phyloP scores from a whole-genome alignment of 1,140 invertebrate genomes.

The Trichoplusia ni region DNA sequence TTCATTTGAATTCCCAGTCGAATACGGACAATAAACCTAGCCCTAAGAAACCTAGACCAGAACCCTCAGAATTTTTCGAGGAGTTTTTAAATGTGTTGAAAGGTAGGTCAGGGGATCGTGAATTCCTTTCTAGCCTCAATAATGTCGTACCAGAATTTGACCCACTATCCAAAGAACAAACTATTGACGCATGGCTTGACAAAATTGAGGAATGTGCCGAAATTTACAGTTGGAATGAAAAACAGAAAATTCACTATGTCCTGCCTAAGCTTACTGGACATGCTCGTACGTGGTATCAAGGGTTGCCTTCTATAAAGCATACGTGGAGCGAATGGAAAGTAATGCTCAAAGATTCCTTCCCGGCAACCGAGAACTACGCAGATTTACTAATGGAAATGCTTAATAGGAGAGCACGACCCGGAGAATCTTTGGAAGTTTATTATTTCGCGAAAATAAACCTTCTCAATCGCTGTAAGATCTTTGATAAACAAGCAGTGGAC shows the following conservation, averaged over 20 bases:
- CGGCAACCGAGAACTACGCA: constrained; percentile 39
- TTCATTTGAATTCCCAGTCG: background rate
- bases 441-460: constrained; percentile 42
- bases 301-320: constrained; percentile 13
- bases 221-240: constrained; percentile 29
- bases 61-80: constrained; percentile 25
- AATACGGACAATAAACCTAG: background rate
- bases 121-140: constrained; percentile 25
- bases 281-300: constrained; percentile 30
- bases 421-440: constrained; percentile 36
- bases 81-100: constrained; percentile 29
- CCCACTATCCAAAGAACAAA: constrained; percentile 43
- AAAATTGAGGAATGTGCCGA: constrained; percentile 35
- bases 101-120: constrained; percentile 18
- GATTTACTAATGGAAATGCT: constrained; percentile 46
- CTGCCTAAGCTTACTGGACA: constrained; percentile 21
- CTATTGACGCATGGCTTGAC: constrained; percentile 41
- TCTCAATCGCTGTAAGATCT: constrained; percentile 37
- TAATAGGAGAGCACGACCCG: constrained; percentile 23
- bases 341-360: constrained; percentile 52
- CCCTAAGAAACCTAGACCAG: constrained; percentile 1
- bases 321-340: constrained; percentile 30
- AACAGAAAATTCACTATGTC: constrained; percentile 20
- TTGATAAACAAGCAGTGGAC: constrained; percentile 33
- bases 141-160: constrained; percentile 47